Evolutionary conservation across 2,888 invertebrate genomes (phyloP), one percentile per base, ranked within the genome.

Genomic region (Drosophila mimetica): DNA sequence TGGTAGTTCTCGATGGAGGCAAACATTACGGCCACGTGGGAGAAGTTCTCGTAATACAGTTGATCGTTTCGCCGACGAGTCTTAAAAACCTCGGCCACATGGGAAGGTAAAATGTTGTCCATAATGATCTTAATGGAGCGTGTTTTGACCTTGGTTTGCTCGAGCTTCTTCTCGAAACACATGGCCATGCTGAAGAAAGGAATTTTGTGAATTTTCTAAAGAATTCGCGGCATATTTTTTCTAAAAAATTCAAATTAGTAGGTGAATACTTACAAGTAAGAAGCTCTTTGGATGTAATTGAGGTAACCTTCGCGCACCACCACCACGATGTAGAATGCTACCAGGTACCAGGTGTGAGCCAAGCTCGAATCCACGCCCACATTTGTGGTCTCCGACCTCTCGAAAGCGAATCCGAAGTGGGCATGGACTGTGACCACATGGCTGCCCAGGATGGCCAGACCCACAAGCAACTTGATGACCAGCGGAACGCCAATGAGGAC

Each of bases 1-100:
- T 95, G 94, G 90, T 95, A 96, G 89, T 96, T 96, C 16, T 96
- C 96, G 42, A 99, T 94, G 0, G 97, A 96, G 0, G 98, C 99
- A 91, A 99, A 98, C 97, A 99, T 97, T 0, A 99, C 97, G 1
- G 97, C 96, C 0, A 97, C 97, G 76, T 95, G 95, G 47, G 95
- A 94, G 89, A 98, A 97, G 71, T 95, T 95, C 90, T 97, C 96
- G 82, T 96, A 96, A 90, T 98, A 98, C 2, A 97, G 93, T 74
- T 97, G 96, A 52, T 95, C 94, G 55, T 11, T 36, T 1, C 9
- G 39, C 0, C 30, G 47, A 1, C 8, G 50, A 1, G 39, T 25
- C 18, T 55, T 5, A 14, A 65, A 79, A 2, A 22, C 47, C 1
- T 48, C 16, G 0, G 96, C 97, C 71, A 99, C 98, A 91, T 98